Conservation (phyloP, 2,113 vertebrate genomes). For the Meleagris gallopavo region DNA sequence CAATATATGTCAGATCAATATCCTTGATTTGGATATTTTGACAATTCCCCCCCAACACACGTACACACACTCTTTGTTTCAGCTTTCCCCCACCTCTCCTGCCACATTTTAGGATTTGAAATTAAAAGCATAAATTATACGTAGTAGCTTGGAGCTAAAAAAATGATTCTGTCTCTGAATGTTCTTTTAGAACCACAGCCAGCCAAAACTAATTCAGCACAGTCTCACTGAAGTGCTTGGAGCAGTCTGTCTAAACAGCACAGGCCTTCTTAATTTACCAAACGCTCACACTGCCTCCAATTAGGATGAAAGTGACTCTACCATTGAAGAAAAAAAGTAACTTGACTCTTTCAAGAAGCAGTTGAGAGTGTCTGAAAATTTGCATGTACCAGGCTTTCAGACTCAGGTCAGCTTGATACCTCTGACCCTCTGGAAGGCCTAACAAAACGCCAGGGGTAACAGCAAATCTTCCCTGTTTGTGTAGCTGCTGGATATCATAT, state of each 20-base stretch:
- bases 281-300: not conserved
- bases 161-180: conserved; percentile 59
- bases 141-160: conserved; percentile 53
- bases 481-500: not conserved
- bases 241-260: conserved; percentile 64
- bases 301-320: conserved; percentile 38
- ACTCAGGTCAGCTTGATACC: not conserved
- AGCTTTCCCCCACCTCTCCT: not conserved
- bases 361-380: not conserved
- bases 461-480: not conserved
- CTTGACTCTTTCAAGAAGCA: not conserved
- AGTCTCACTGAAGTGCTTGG: conserved; percentile 50
- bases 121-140: conserved; percentile 76
- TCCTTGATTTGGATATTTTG: not conserved
- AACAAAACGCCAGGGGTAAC: not conserved
- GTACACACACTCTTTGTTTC: not conserved
- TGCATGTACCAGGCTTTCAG: not conserved
- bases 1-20: conserved; percentile 26
- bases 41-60: not conserved
- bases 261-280: conserved; percentile 69
- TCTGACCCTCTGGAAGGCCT: not conserved
- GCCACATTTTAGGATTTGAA: conserved; percentile 60
- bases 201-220: conserved; percentile 65
- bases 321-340: conserved; percentile 38
- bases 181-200: conserved; percentile 61